Percentiles rank a stretch among this genome's conserved stretches.
Conservation (phyloP, 2,888 invertebrate species). For the Clostera curtula region DNA sequence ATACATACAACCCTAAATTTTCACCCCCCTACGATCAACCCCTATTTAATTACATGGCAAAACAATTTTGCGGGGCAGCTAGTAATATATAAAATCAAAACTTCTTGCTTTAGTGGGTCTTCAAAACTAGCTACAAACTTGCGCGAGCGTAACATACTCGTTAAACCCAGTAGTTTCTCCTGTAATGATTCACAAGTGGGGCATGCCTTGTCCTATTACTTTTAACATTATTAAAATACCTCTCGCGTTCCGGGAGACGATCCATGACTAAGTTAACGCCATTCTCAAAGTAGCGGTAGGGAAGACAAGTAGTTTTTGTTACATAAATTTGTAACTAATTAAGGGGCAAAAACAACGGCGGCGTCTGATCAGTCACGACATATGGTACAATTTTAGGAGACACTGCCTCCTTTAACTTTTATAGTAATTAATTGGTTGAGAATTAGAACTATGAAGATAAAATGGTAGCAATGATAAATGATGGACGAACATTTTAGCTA, state of each 20-base stretch:
- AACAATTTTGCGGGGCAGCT: too few relatives aligned
- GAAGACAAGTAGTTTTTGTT: conserved; percentile 31
- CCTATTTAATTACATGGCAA: too few relatives aligned
- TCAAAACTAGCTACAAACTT: too few relatives aligned
- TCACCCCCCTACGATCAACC: too few relatives aligned
- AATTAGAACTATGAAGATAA: conserved; percentile 15
- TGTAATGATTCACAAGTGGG: conserved; percentile 1
- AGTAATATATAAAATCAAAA: too few relatives aligned
- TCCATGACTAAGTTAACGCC: conserved; percentile 29
- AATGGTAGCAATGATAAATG: conserved; percentile 10
- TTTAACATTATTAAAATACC: conserved; percentile 14
- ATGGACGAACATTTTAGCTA: not conserved
- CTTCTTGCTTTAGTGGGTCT: too few relatives aligned
- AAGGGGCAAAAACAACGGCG: conserved; percentile 35
- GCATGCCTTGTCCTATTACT: conserved; percentile 1
- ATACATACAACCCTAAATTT: too few relatives aligned
- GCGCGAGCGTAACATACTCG: too few relatives aligned
- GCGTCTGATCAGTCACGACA: conserved; percentile 32
- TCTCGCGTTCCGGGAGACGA: conserved; percentile 29
- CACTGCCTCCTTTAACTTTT: conserved; percentile 29
- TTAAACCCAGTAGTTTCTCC: not conserved
- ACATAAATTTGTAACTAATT: conserved; percentile 62
- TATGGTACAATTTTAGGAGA: conserved; percentile 24
- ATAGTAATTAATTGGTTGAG: conserved; percentile 27
- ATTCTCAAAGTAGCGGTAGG: conserved; percentile 14